phyloP scores from a whole-genome alignment of 2,888 invertebrate species.

The Leptopterna dolabrata region DNA sequence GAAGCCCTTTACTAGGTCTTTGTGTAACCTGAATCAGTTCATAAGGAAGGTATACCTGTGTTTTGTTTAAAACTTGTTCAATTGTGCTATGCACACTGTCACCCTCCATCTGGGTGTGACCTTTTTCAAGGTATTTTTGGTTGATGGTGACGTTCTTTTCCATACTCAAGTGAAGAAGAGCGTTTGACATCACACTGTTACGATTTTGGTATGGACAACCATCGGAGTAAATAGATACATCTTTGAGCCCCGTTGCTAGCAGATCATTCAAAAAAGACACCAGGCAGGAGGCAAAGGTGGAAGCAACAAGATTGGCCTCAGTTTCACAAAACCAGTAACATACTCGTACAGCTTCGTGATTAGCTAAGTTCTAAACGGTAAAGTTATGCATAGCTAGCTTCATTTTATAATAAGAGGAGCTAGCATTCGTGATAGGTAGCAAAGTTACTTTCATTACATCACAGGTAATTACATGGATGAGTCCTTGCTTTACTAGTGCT shows the following conservation, averaged over 20 bases:
- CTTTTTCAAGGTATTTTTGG: constrained; percentile 52
- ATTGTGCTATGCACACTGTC: constrained; percentile 49
- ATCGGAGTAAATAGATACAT: constrained; percentile 36
- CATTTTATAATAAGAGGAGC: constrained; percentile 11
- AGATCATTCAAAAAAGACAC: constrained; percentile 1
- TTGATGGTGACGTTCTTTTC: not conserved
- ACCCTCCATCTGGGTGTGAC: constrained; percentile 54
- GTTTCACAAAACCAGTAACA: constrained; percentile 26
- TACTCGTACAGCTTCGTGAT: not conserved
- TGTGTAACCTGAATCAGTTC: constrained; percentile 5
- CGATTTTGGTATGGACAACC: constrained; percentile 41
- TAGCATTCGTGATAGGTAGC: constrained; percentile 18
- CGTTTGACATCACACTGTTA: constrained; percentile 24
- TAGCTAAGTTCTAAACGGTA: constrained; percentile 17
- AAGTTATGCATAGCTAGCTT: constrained; percentile 20
- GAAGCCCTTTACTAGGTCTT: constrained; percentile 12
- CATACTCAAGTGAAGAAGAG: constrained; percentile 39
- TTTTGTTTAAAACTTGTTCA: not conserved
- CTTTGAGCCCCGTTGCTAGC: not conserved
- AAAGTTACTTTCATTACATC: constrained; percentile 47
- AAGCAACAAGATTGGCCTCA: not conserved
- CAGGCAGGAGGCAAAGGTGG: constrained; percentile 17
- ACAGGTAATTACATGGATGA: constrained; percentile 31
- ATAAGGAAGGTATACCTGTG: constrained; percentile 21
- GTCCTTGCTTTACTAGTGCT: constrained; percentile 16